Evolutionary conservation across 2,888 invertebrate genomes (phyloP).

Genomic region (Lasioglossum figueresi): DNA sequence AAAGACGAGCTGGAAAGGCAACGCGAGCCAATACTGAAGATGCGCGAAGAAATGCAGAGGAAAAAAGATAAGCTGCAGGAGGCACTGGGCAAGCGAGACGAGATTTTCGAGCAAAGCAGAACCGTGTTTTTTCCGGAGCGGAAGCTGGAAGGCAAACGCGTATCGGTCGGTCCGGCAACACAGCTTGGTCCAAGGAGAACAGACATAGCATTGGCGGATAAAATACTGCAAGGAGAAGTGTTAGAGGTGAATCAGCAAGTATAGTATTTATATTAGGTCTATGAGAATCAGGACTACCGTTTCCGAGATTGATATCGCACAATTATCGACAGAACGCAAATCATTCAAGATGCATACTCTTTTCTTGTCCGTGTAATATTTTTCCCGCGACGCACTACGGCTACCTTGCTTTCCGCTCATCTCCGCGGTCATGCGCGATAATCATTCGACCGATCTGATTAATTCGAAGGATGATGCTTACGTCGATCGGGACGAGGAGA

Average conservation of each 20-base stretch:
- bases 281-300: background rate
- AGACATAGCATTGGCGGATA: constrained; percentile 27
- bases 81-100: constrained; percentile 86
- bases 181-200: background rate
- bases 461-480: background rate
- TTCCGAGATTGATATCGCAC: background rate
- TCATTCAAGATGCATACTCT: background rate
- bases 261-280: background rate
- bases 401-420: background rate
- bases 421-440: background rate
- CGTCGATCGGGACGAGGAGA: constrained; percentile 61
- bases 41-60: constrained; percentile 86
- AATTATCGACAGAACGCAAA: background rate
- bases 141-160: constrained; percentile 75
- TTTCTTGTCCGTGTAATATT: background rate
- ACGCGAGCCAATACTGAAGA: constrained; percentile 86
- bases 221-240: constrained; percentile 45
- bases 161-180: constrained; percentile 16
- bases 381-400: background rate
- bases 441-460: background rate
- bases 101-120: constrained; percentile 88
- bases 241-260: background rate
- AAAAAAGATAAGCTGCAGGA: constrained; percentile 86
- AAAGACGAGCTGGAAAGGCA: constrained; percentile 86
- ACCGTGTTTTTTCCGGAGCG: constrained; percentile 87